Evolutionary conservation across 2,797 vertebrate genomes (phyloP).

Genomic region (Loris lydekkerianus): DNA sequence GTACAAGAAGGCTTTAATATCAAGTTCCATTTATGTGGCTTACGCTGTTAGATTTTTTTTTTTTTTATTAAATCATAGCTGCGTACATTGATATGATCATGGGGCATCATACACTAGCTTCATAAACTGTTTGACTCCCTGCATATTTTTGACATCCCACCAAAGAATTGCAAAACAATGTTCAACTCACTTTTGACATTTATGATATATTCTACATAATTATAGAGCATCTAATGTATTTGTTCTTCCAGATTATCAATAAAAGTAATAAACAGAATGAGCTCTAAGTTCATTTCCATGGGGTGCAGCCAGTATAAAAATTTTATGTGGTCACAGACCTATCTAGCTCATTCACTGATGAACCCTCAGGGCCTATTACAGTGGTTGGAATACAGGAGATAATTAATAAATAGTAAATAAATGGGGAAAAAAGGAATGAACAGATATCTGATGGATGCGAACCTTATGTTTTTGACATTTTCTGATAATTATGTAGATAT

Average conservation of each 20-base stretch:
- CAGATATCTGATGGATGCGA: neutral
- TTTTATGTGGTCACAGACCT: neutral
- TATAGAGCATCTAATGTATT: neutral
- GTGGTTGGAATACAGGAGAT: neutral
- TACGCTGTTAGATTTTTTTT: neutral
- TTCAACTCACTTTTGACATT: constrained; percentile 29
- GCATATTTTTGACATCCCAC: neutral
- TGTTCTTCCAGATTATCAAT: neutral
- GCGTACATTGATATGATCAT: no score
- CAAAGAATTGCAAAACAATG: constrained; percentile 30
- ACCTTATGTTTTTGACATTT: neutral
- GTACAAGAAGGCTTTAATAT: constrained; percentile 48
- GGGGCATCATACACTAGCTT: no score
- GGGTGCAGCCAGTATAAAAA: neutral
- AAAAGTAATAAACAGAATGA: neutral
- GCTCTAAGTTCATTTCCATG: neutral
- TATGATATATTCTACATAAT: neutral
- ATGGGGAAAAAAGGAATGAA: neutral
- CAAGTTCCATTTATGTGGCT: constrained; percentile 45
- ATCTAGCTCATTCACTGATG: neutral
- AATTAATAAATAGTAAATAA: neutral
- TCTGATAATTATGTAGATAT: constrained; percentile 14
- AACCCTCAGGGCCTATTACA: neutral
- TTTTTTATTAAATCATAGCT: no score
- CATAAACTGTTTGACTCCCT: no score